Evolutionary conservation across 1,140 invertebrate species (phyloP), one percentile per base, ranked within the genome.

Genomic region (Sminthurinus signatus): DNA sequence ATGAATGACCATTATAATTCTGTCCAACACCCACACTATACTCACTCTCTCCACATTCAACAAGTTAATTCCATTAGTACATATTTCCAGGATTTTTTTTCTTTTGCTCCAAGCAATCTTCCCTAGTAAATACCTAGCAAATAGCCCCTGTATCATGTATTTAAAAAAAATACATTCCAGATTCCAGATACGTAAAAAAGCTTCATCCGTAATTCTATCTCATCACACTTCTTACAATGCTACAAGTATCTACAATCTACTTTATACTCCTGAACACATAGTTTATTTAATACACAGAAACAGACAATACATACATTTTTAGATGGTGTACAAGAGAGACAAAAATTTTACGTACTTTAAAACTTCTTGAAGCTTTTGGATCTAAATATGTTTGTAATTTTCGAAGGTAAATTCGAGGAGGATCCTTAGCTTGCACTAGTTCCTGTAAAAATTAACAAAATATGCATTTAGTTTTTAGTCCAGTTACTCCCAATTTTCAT

Each of bases 381-480:
- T 98, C 95, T 73, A 98, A 81, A 78, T 97, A 97, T 0, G 93
- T 95, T 67, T 87, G 83, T 67, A 98, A 80, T 78, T 95, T 96
- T 76, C 87, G 88, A 70, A 98, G 82, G 81, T 98, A 98, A 79
- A 91, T 91, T 56, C 90, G 85, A 27, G 96, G 96, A 21, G 94
- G 90, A 79, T 97, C 92, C 79, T 96, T 96, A 12, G 93, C 95
- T 75, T 93, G 91, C 60, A 98, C 93, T 81, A 89, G 87, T 84
- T 97, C 94, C 89, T 92, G 76, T 44, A 84, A 84, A 72, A 32
- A 56, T 14, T 4, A 25, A 48, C 42, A 57, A 63, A 48, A n/a
- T n/a, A n/a, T n/a, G n/a, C n/a, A n/a, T n/a, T n/a, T 56, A 36
- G 27, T 39, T 27, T 19, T 48, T 10, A 19, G 8, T n/a, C 44